These are phyloP conservation scores for cat (Felis catus) DNA, from an alignment of 2,113 vertebrate species.

Conservation along the genomic window DNA sequence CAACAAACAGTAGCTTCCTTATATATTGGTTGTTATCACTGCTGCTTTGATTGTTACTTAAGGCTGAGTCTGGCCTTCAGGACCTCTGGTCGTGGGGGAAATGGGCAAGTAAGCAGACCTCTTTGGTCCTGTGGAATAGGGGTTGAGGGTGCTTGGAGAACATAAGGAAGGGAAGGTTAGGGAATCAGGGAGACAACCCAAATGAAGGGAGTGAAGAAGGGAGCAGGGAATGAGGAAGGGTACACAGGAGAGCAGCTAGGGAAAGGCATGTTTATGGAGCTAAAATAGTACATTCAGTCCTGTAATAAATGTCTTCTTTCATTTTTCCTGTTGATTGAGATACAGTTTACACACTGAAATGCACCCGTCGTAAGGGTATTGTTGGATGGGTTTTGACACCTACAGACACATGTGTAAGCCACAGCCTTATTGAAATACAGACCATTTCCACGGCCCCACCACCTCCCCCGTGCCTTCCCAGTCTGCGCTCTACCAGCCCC, in stretches of 20 bases:
- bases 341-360: neutral
- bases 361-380: too few species aligned
- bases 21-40: neutral
- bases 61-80: neutral
- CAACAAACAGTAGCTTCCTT: neutral
- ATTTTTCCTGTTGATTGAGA: neutral
- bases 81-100: neutral
- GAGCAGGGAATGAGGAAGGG: neutral
- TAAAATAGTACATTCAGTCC: neutral
- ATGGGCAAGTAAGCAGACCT: neutral
- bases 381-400: neutral
- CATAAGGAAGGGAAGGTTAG: neutral
- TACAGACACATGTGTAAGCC: neutral
- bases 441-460: neutral
- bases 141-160: rapidly evolving
- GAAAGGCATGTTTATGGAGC: neutral
- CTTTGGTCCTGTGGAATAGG: neutral
- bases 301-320: neutral
- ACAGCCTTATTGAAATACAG: neutral
- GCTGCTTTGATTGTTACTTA: rapidly evolving
- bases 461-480: rapidly evolving
- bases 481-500: rapidly evolving
- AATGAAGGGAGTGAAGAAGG: neutral
- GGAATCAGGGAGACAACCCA: neutral
- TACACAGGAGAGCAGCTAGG: rapidly evolving